Percentiles rank a stretch among this genome's conserved stretches.
These are phyloP conservation scores for Tauraco hartlaubi DNA, from an alignment of 2,797 vertebrate species.

Conservation along the genomic window DNA sequence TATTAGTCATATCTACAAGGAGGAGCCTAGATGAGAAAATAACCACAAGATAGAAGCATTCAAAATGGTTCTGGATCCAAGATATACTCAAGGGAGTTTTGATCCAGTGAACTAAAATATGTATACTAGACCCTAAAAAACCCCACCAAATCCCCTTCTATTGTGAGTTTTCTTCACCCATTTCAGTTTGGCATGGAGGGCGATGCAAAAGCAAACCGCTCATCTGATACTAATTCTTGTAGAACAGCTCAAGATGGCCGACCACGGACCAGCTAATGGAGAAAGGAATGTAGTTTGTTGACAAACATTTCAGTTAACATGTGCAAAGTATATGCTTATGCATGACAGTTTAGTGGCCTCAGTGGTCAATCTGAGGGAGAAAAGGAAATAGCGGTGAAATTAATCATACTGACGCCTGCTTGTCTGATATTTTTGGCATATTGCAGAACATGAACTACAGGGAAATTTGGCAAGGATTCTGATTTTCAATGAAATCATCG, in stretches of 20 bases:
- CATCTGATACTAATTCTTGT: constrained; percentile 22
- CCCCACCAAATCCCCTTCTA: neutral
- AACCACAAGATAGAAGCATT: neutral
- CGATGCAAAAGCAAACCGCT: constrained; percentile 30
- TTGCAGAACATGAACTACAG: constrained; percentile 49
- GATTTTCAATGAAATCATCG: constrained; percentile 27
- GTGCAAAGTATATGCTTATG: constrained; percentile 26
- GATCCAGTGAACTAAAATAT: neutral
- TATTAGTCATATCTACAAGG: neutral
- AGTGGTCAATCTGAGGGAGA: constrained; percentile 54
- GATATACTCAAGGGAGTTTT: neutral
- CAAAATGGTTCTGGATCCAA: neutral
- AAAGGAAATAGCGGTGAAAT: constrained; percentile 63
- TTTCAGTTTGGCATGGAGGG: neutral
- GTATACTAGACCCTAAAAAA: neutral
- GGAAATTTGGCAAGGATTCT: constrained; percentile 56
- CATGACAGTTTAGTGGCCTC: constrained; percentile 11
- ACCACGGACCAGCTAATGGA: constrained; percentile 64
- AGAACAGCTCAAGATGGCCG: constrained; percentile 54
- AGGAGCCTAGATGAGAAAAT: neutral
- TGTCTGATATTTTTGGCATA: constrained; percentile 71
- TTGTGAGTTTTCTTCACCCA: neutral
- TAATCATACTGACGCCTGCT: constrained; percentile 73
- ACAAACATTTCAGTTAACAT: constrained; percentile 72
- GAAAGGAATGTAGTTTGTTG: constrained; percentile 71